Evolutionary conservation across 2,888 invertebrate species (phyloP).

Genomic region (Chaitophorus viminalis): DNA sequence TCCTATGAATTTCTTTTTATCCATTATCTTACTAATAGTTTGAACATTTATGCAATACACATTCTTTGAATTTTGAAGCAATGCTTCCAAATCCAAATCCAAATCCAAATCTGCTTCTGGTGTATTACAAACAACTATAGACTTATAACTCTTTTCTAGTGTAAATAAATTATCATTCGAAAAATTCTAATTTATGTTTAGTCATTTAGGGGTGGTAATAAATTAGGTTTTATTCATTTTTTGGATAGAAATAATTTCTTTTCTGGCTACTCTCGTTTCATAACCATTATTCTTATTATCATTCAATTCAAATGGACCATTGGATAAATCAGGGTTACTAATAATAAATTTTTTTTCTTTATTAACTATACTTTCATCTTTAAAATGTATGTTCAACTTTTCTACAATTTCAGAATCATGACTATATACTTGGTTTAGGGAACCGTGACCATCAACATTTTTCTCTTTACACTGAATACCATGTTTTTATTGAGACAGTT

Average conservation of each 20-base stretch:
- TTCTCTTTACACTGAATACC: background rate
- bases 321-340: background rate
- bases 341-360: background rate
- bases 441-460: background rate
- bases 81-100: too few relatives aligned
- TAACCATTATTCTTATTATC: background rate
- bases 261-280: background rate
- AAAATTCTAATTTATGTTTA: background rate
- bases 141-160: background rate
- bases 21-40: too few relatives aligned
- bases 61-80: background rate
- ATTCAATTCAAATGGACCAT: background rate
- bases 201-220: background rate
- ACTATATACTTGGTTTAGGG: background rate
- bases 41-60: background rate
- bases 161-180: background rate
- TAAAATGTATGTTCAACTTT: too few relatives aligned
- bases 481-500: background rate
- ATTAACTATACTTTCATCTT: background rate
- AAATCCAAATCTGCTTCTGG: constrained; percentile 3
- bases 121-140: background rate
- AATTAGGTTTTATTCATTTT: background rate
- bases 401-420: background rate
- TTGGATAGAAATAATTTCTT: background rate
- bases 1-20: background rate